Evolutionary conservation across 2,797 vertebrate genomes (phyloP), one percentile per base, ranked within the genome.

Genomic region (Diglossa cyanea): DNA sequence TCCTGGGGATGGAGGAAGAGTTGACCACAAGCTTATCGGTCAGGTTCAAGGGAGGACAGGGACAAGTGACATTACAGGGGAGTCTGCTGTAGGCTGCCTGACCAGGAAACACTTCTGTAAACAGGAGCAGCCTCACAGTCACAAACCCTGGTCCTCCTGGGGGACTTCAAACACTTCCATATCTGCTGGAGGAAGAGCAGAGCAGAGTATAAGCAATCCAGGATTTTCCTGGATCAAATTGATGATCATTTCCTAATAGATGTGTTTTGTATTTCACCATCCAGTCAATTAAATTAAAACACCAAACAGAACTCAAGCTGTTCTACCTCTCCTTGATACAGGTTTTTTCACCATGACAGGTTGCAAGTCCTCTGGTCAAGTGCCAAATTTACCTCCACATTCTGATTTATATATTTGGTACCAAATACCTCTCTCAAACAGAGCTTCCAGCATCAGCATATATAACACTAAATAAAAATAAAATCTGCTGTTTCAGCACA

Each of bases 401-500:
- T 92, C 76, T 62, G 39, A 60, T 73, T 73, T 50, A 88, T 1
- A 44, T 8, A 54, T 15, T 33, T 4, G 9, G 35, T n/a, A 77
- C 26, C 19, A 62, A 71, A 62, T 11, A 50, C 13, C 7, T 33
- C 19, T 51, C n/a, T 75, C 42, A 88, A 86, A 75, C 17, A 81
- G 51, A 81, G 24, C 39, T 80, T 88, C 68, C 74, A 77, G 15
- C 48, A 92, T 67, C 40, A 91, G 51, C 11, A 19, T n/a, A 30
- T 35, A 28, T 71, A 83, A 78, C 33, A 73, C 28, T 53, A 87
- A 95, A 84, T 42, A 93, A 85, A 75, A 94, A 85, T 35, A 96
- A 91, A 79, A 90, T 58, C 26, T 75, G 88, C 91, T 83, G 74
- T 66, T 94, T 96, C 90, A 94, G 91, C 82, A 79, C 61, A 78